These are phyloP conservation scores for Ariopsis seemanni DNA, from an alignment of 2,113 vertebrate genomes.

Conservation along the genomic window DNA sequence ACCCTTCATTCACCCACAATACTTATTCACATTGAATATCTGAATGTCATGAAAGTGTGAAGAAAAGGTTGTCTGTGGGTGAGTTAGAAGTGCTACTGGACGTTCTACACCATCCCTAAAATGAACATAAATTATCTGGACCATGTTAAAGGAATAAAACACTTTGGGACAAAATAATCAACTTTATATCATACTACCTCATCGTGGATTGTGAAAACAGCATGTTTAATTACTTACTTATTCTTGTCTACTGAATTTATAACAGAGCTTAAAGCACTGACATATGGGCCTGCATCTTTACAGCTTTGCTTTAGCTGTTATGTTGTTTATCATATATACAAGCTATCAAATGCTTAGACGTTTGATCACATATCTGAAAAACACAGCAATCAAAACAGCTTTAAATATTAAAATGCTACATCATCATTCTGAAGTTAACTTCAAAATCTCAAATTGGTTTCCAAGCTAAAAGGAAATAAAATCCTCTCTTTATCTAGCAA, in stretches of 20 bases:
- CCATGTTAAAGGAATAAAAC: no score
- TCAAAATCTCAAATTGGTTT: not conserved
- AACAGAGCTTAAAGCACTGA: not conserved
- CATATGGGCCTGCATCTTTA: not conserved
- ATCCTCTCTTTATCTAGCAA: not conserved
- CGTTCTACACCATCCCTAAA: not conserved
- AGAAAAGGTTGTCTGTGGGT: not conserved
- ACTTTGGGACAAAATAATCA: no score
- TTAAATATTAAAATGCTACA: not conserved
- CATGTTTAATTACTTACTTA: not conserved
- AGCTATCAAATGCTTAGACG: not conserved
- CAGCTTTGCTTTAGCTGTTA: not conserved
- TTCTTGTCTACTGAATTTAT: not conserved
- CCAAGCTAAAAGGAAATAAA: not conserved
- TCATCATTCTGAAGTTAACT: not conserved
- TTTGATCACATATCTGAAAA: not conserved
- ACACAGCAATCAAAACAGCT: not conserved
- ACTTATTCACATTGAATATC: not conserved
- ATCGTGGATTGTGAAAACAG: not conserved
- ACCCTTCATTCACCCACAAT: not conserved
- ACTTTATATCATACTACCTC: not conserved
- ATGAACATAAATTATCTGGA: no score
- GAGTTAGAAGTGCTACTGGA: not conserved
- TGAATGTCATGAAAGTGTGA: not conserved
- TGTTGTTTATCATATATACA: not conserved